Evolutionary conservation across 2,888 invertebrate genomes (phyloP).

Genomic region (Abscondita cerata): DNA sequence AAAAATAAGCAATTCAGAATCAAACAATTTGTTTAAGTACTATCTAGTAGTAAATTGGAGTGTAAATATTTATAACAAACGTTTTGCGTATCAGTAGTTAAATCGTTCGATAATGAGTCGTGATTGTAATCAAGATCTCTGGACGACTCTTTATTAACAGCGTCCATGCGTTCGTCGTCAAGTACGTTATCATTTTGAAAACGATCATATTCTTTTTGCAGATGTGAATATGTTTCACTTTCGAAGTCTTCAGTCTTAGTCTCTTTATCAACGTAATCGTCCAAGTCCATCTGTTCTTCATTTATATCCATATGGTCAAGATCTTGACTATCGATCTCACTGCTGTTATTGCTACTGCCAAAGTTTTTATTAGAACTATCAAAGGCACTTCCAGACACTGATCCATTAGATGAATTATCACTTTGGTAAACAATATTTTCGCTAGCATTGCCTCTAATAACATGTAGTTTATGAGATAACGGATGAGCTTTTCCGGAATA

Average conservation of each 20-base stretch:
- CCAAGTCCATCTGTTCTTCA: not conserved
- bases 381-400: constrained; percentile 16
- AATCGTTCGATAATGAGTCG: not conserved
- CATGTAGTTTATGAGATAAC: constrained; percentile 57
- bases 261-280: not conserved
- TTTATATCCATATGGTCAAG: not conserved
- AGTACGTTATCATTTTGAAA: not conserved
- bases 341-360: constrained; percentile 33
- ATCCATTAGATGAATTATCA: constrained; percentile 22
- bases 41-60: constrained; percentile 42
- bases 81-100: constrained; percentile 37
- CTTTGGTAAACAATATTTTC: constrained; percentile 18
- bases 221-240: not conserved
- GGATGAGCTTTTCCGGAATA: constrained; percentile 60
- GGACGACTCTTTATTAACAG: too few relatives aligned
- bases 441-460: constrained; percentile 29
- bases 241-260: constrained; percentile 2
- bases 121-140: not conserved
- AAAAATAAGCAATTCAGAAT: not conserved
- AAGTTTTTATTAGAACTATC: constrained; percentile 29
- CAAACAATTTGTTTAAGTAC: not conserved
- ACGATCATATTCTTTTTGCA: not conserved
- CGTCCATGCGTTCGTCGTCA: not conserved
- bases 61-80: constrained; percentile 45
- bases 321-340: constrained; percentile 15